These are phyloP conservation scores for Podotricha telesiphe DNA, from an alignment of 2,888 invertebrate species.

Conservation along the genomic window DNA sequence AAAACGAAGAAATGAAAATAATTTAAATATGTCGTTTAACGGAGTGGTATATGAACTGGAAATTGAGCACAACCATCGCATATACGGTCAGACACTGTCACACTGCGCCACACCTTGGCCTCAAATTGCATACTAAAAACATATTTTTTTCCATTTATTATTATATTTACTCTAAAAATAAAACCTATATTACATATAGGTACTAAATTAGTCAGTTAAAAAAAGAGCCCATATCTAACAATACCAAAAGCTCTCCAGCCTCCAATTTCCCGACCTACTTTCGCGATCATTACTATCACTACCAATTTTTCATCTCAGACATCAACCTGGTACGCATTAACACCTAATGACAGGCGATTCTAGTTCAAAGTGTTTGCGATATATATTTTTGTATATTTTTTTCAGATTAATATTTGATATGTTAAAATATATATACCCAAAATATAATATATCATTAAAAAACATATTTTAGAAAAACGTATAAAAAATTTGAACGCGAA, in stretches of 20 bases:
- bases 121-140: too few relatives aligned
- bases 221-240: neutral
- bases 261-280: slow-evolving; percentile 1
- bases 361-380: slow-evolving; percentile 40
- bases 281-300: neutral
- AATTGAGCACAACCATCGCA: too few relatives aligned
- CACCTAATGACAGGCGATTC: slow-evolving; percentile 38
- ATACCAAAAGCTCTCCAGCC: neutral
- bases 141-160: too few relatives aligned
- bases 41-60: too few relatives aligned
- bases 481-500: too few relatives aligned
- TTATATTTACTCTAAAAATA: neutral
- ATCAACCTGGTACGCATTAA: slow-evolving; percentile 32
- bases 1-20: too few relatives aligned
- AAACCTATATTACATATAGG: neutral
- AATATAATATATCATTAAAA: too few relatives aligned
- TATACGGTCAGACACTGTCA: too few relatives aligned
- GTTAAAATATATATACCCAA: too few relatives aligned
- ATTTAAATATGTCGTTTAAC: too few relatives aligned
- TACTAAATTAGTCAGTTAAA: neutral
- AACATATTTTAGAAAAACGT: too few relatives aligned
- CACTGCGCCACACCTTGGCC: too few relatives aligned
- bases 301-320: slow-evolving; percentile 25
- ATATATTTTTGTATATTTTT: neutral
- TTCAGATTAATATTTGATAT: neutral